Conservation (phyloP, 2,797 vertebrate species). For the Kryptopterus vitreolus region DNA sequence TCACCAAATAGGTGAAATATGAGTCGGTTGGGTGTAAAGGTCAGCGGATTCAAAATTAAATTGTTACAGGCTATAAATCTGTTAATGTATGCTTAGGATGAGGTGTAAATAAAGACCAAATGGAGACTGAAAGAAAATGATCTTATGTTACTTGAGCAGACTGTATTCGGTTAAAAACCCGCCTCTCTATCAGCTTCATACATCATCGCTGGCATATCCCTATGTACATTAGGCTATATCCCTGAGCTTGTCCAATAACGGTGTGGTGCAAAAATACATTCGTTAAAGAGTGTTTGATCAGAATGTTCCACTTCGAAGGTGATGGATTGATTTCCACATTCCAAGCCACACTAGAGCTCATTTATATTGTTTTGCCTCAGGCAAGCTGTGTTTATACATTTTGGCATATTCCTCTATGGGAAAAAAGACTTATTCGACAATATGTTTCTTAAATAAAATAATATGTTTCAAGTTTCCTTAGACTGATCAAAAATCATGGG, state of each 20-base stretch:
- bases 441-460: neutral
- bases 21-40: constrained; percentile 11
- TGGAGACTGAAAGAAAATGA: neutral
- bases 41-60: neutral
- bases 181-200: constrained; percentile 42
- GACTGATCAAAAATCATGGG: neutral
- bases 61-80: neutral
- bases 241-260: constrained; percentile 36
- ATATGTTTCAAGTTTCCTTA: neutral
- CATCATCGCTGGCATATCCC: constrained; percentile 44
- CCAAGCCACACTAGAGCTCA: constrained; percentile 16
- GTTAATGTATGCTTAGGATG: neutral
- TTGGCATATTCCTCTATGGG: neutral
- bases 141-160: neutral
- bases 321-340: constrained; percentile 35
- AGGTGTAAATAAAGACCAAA: neutral
- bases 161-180: constrained; percentile 24
- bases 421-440: neutral
- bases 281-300: constrained; percentile 36
- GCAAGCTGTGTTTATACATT: neutral
- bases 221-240: constrained; percentile 38
- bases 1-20: constrained; percentile 23
- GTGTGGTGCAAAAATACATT: constrained; percentile 39
- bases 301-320: constrained; percentile 44
- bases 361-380: constrained; percentile 20